A percentile compares a stretch with the other conserved stretches of the same genome.
Conservation (phyloP, 1,140 invertebrate species). For the Bradysia coprophila region DNA sequence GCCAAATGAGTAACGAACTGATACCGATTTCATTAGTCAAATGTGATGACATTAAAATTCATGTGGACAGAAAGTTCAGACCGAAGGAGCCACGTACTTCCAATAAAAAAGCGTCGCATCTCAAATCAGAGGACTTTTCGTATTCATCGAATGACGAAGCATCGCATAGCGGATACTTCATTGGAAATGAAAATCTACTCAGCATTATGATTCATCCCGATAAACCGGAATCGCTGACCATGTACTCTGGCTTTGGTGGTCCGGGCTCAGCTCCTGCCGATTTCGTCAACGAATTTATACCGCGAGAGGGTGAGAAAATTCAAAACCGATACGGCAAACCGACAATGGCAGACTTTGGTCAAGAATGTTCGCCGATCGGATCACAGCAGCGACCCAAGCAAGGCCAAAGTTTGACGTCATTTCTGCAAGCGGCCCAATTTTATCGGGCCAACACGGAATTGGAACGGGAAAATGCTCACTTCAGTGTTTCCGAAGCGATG, state of each 20-base stretch:
- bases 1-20: background rate
- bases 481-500: slow-evolving; percentile 66
- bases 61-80: slow-evolving; percentile 1
- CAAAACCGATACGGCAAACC: slow-evolving; percentile 30
- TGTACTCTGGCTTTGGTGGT: background rate
- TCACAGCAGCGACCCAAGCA: slow-evolving; percentile 36
- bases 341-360: slow-evolving; percentile 41
- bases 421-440: slow-evolving; percentile 52
- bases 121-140: slow-evolving; percentile 9
- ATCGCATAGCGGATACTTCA: slow-evolving; percentile 12
- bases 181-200: background rate
- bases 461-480: slow-evolving; percentile 75
- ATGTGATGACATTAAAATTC: slow-evolving; percentile 6
- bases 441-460: slow-evolving; percentile 52
- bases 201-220: background rate
- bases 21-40: slow-evolving; percentile 2
- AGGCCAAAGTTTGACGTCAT: slow-evolving; percentile 56
- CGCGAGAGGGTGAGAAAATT: slow-evolving; percentile 31
- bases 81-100: background rate
- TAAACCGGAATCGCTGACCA: background rate
- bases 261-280: slow-evolving; percentile 11
- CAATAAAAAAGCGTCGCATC: background rate
- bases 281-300: slow-evolving; percentile 15
- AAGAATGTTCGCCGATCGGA: slow-evolving; percentile 10
- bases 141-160: slow-evolving; percentile 11